Base-by-base conservation (phyloP, 2,113 vertebrate species). In the Nesoenas mayeri region DNA sequence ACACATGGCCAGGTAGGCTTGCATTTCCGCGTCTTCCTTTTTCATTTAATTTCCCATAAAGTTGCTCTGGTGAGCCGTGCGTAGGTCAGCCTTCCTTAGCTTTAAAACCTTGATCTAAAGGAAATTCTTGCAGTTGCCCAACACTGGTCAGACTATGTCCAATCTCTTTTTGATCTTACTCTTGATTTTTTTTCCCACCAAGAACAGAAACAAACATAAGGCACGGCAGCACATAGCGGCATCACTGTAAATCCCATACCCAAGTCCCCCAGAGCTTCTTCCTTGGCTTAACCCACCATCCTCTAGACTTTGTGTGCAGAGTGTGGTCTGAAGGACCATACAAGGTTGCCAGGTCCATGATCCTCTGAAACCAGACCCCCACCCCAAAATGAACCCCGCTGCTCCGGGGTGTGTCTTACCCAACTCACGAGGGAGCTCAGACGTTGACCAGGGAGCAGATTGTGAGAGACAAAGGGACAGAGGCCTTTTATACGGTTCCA, bases 401-500 rank as follows among this genome's bases (percentile, higher is more conserved):
- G 25, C 58, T 69, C 78, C 1, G 1, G 56, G 15, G 7, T 21
- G n/a, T 62, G 22, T 58, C 94, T 96, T 94, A 96, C 96, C 95
- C 54, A 11, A 16, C 5, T 72, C 50, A 28, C 6, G 3, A 56
- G 29, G 1, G 18, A 83, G 51, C 51, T 16, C 79, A 64, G 89
- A 20, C 0, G 7, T 38, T 71, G 88, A 31, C 12, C 58, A 40
- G 65, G 64, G 34, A 79, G 57, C 89, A 84, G 94, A 79, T 17
- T 92, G 61, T 51, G 85, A 56, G 34, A 71, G n/a, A 18, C 32
- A 29, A 22, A 56, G 53, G 65, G 84, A 69, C 2, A 0, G 3
- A 25, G 32, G 4, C 53, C 61, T 95, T 97, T 97, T 97, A 97
- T 96, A 97, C 1, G 26, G 29, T 48, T 38, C 60, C 3, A 11